Conservation (phyloP, 2,797 vertebrate genomes). For the Gastrophryne carolinensis region DNA sequence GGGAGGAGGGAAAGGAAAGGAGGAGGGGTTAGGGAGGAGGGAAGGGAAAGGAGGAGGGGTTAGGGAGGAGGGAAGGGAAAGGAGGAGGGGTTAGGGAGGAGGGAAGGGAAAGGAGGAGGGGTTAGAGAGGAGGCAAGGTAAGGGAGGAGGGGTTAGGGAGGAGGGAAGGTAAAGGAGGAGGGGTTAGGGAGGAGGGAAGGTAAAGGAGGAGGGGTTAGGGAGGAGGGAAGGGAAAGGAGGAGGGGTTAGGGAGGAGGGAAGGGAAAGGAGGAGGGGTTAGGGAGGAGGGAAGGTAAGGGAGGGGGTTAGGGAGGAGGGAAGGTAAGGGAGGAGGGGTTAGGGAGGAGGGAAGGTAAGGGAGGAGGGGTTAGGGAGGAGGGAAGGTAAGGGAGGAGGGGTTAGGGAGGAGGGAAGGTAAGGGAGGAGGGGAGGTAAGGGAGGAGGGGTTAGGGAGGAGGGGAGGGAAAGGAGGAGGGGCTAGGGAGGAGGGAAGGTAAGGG, state of each 20-base stretch:
- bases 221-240: not conserved
- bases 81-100: too few species aligned
- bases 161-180: not conserved
- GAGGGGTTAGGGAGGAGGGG: not conserved
- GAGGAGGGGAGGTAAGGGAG: not conserved
- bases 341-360: not conserved
- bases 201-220: not conserved
- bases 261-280: not conserved
- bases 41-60: too few species aligned
- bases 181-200: not conserved
- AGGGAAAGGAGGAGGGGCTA: not conserved
- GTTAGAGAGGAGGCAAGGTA: not conserved
- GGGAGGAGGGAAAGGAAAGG: too few species aligned
- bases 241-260: not conserved
- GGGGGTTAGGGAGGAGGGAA: not conserved
- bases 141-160: not conserved
- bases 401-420: not conserved
- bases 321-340: not conserved
- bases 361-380: not conserved
- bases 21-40: too few species aligned
- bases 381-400: not conserved
- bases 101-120: not conserved
- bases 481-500: not conserved
- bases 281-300: not conserved
- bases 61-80: too few species aligned